Base-by-base conservation (phyloP, 2,113 vertebrate genomes). In the Ondatra zibethicus region DNA sequence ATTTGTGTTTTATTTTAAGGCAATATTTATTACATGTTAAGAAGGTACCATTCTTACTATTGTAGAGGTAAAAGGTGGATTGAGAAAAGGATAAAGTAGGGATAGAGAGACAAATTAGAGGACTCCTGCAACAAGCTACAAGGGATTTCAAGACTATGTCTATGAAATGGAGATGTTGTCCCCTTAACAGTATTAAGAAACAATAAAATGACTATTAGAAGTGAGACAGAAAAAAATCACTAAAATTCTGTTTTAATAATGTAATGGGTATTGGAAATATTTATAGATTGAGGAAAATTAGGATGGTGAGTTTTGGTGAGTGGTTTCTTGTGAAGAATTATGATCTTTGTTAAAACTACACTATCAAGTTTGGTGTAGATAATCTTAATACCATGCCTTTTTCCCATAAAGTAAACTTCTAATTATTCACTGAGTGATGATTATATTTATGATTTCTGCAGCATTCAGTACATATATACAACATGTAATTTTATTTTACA, bases 401-500 rank as follows among this genome's bases (percentile, higher is more conserved):
- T 50, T 31, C 66, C n/a, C n/a, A 13, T 88, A 33, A 94, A 91
- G 77, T 66, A 82, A 77, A 78, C 80, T 96, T 96, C 27, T 29
- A 80, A 36, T 89, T 93, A 29, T 23, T 50, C 14, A 84, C 2
- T 12, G 8, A 86, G 36, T 61, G 3, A 55, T 58, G 29, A 50
- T 58, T 47, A 16, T 68, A 55, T 84, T 17, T 55, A 10, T 39
- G 2, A 47, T 12, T 75, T 36, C 42, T 61, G 27, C 31, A 13
- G 47, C 19, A 77, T 50, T 42, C 21, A 31, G 27, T n/a, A n/a
- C 66, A 47, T 61, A 39, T 47, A 27, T 47, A 10, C n/a, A 16
- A 42, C 16, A 36, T 33, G 17, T 27, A 61, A 19, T 92, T 84
- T 58, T 42, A 5, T 9, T 8, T 84, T 61, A 4, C 58, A 68